Conservation (phyloP, 2,797 vertebrate species). For the Otus scops region DNA sequence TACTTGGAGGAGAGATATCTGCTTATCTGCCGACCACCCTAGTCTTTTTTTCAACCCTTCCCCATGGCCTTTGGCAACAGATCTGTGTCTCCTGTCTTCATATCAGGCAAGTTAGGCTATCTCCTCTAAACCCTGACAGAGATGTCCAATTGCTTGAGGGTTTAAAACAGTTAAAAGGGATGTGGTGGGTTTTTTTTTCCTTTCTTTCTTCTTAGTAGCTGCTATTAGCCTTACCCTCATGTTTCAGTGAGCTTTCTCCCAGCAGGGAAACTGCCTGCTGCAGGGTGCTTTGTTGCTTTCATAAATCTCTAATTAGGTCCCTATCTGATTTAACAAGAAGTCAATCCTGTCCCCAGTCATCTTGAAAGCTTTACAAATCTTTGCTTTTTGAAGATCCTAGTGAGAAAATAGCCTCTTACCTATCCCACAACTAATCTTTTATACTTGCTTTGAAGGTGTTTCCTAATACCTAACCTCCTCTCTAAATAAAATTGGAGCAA, state of each 20-base stretch:
- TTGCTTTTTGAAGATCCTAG: constrained; percentile 67
- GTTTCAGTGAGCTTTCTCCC: constrained; percentile 60
- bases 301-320: constrained; percentile 69
- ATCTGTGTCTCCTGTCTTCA: constrained; percentile 2
- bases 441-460: constrained; percentile 23
- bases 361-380: constrained; percentile 69
- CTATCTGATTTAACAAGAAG: constrained; percentile 73
- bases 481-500: not conserved
- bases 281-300: constrained; percentile 66
- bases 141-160: not conserved
- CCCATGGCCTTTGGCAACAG: constrained; percentile 33
- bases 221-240: constrained; percentile 55
- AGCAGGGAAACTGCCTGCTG: constrained; percentile 53
- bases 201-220: not conserved
- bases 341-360: constrained; percentile 34
- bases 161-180: constrained; percentile 30
- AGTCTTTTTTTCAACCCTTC: not conserved
- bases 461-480: not conserved
- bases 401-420: constrained; percentile 28
- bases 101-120: not conserved
- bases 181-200: too few species aligned
- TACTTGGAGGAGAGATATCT: constrained; percentile 11
- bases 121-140: not conserved
- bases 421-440: not conserved
- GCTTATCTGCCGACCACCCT: constrained; percentile 6